Evolutionary conservation across 2,113 vertebrate genomes (phyloP).

Genomic region (Limnothrissa miodon): DNA sequence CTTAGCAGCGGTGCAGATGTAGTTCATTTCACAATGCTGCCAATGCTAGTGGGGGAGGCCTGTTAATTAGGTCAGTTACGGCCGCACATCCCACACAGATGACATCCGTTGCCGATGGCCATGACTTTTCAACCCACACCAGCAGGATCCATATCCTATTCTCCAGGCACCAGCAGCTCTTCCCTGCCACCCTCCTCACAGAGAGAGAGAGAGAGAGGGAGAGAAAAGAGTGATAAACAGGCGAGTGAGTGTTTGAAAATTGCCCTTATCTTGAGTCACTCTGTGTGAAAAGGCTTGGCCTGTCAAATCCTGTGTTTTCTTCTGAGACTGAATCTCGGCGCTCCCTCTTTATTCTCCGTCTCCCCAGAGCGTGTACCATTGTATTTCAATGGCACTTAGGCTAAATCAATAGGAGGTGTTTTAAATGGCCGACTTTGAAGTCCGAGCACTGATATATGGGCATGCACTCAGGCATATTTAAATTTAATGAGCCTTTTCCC

Average conservation of each 20-base stretch:
- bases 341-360: background rate
- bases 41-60: background rate
- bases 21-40: background rate
- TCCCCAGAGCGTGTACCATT: conserved; percentile 12
- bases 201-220: background rate
- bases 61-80: conserved; percentile 19
- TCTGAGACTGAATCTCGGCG: conserved; percentile 9
- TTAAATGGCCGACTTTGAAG: conserved; percentile 31
- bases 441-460: conserved; percentile 19
- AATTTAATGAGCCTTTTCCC: conserved; percentile 23
- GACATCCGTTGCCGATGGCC: background rate
- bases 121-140: background rate
- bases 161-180: background rate
- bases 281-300: conserved; percentile 9
- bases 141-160: conserved; percentile 3
- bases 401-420: conserved; percentile 33
- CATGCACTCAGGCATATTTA: conserved; percentile 21
- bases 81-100: background rate
- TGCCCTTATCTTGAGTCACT: background rate
- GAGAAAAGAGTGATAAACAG: background rate
- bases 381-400: conserved; percentile 18
- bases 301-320: conserved; percentile 13
- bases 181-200: background rate
- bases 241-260: background rate
- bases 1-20: background rate